Percentiles rank a stretch among this genome's conserved stretches.
Evolutionary conservation across 2,797 vertebrate species (phyloP).

Genomic region (Hapalemur alaotrensis): DNA sequence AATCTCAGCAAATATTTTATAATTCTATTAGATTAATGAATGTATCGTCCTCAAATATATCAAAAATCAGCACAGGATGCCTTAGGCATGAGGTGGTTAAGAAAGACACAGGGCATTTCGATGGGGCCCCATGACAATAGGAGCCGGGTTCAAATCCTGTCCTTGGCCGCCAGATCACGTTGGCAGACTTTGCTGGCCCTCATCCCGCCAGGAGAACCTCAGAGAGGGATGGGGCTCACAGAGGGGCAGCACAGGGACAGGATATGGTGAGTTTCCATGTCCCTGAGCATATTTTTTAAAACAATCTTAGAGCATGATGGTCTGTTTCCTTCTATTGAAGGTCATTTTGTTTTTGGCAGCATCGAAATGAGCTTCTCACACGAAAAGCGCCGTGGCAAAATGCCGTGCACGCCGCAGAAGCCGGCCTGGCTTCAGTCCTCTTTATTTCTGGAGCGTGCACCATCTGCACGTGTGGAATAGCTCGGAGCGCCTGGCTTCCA

Average conservation of each 20-base stretch:
- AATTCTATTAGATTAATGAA: conserved; percentile 13
- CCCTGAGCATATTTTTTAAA: not conserved
- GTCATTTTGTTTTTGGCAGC: not conserved
- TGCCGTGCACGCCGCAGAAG: not conserved
- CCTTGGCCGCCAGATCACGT: not conserved
- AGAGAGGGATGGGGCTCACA: not conserved
- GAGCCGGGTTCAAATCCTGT: not conserved
- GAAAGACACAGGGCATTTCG: not conserved
- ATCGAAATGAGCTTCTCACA: not conserved
- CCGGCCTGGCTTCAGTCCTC: not conserved
- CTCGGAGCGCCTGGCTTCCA: not conserved
- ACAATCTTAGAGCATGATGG: not conserved
- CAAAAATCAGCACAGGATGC: not conserved
- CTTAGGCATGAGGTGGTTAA: not conserved
- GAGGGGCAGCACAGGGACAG: not conserved
- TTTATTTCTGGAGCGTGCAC: not conserved
- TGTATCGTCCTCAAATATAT: not conserved
- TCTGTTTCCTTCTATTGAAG: not conserved
- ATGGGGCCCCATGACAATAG: not conserved
- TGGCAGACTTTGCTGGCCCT: not conserved
- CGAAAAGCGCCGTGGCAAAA: not conserved
- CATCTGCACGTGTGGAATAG: not conserved
- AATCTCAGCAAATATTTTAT: not conserved
- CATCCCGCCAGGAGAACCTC: not conserved
- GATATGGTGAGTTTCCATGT: not conserved